These are phyloP conservation scores for Sminthopsis crassicaudata DNA, from an alignment of 2,113 vertebrate species.

Conservation along the genomic window DNA sequence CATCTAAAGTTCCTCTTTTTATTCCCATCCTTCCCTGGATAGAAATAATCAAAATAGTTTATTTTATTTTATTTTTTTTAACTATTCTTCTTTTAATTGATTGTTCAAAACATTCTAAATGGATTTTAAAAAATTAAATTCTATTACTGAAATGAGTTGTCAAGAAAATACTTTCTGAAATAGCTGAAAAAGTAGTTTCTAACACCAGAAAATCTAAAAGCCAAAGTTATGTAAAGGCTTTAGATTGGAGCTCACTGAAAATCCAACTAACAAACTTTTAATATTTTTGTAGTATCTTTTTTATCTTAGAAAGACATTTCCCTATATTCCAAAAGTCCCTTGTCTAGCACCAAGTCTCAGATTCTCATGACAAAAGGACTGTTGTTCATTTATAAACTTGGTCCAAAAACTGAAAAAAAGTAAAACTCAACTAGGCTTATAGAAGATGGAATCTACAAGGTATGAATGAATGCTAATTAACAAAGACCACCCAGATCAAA, in stretches of 20 bases:
- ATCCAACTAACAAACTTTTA: background rate
- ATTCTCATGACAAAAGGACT: conserved; percentile 1
- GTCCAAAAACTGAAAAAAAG: conserved; percentile 14
- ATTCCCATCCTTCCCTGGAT: background rate
- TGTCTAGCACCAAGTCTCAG: background rate
- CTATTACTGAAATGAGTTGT: background rate
- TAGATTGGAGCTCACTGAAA: background rate
- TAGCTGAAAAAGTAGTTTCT: background rate
- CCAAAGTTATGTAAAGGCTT: background rate
- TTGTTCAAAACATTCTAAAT: background rate
- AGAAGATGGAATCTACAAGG: background rate
- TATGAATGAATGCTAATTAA: background rate
- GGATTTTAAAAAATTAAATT: background rate
- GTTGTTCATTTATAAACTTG: conserved; percentile 3
- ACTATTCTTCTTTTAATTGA: background rate
- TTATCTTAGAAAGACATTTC: background rate
- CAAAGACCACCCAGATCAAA: background rate
- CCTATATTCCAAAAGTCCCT: conserved; percentile 31
- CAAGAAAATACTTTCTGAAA: background rate
- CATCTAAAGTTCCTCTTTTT: background rate
- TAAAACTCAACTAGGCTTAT: background rate
- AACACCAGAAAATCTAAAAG: background rate
- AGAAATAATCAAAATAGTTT: background rate
- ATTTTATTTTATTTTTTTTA: background rate
- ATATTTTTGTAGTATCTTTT: background rate